Evolutionary conservation across 2,888 invertebrate species (phyloP).

Genomic region (Melangyna quadrimaculata): DNA sequence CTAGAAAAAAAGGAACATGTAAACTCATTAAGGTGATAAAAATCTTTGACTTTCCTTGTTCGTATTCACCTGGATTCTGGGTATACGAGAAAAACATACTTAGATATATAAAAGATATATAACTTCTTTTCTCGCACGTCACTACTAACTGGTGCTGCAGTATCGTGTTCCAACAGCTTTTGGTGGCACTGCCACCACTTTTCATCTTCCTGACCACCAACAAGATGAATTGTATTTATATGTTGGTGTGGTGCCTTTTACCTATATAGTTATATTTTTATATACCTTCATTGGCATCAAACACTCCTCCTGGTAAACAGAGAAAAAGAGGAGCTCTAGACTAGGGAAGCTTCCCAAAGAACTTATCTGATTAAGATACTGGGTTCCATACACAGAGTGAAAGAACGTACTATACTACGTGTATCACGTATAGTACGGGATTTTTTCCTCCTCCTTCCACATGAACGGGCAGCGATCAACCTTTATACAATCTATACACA

Average conservation of each 20-base stretch:
- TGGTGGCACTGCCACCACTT: conserved; percentile 55
- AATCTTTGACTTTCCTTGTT: conserved; percentile 67
- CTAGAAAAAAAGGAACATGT: conserved; percentile 46
- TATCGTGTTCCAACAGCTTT: conserved; percentile 55
- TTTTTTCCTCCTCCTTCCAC: conserved; percentile 44
- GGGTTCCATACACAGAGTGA: conserved; percentile 30
- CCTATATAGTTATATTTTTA: background rate
- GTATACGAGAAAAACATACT: background rate
- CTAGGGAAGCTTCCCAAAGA: conserved; percentile 43
- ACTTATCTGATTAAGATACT: conserved; percentile 69
- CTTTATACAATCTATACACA: conserved; percentile 42
- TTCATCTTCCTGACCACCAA: conserved; percentile 66
- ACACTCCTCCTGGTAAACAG: background rate
- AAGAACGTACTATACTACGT: background rate
- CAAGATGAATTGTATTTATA: conserved; percentile 45
- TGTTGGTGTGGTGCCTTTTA: background rate
- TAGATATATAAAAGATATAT: background rate
- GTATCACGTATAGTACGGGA: conserved; percentile 40
- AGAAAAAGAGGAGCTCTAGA: background rate
- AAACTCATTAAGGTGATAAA: conserved; percentile 72
- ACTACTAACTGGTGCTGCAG: conserved; percentile 28
- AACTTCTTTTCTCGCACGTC: conserved; percentile 31
- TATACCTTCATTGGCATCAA: conserved; percentile 45
- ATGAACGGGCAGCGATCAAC: conserved; percentile 62
- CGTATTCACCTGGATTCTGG: conserved; percentile 53